Base-by-base conservation (phyloP, 2,797 vertebrate species). In the Sebastes glaucus region DNA sequence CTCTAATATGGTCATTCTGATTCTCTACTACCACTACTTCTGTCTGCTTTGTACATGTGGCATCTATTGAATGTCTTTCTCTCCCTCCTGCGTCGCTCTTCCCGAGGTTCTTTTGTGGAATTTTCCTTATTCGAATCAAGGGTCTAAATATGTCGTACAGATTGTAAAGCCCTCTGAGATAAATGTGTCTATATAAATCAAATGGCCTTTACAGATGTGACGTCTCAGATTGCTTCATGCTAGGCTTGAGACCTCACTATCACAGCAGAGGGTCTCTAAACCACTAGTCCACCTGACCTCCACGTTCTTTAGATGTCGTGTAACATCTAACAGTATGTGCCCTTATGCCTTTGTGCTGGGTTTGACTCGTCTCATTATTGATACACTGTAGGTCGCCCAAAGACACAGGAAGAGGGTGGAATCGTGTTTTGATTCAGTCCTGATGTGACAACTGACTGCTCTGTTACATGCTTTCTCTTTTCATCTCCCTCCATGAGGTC, bases 361-460 rank as follows among this genome's bases (percentile, higher is more conserved):
- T 71, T 70, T 81, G 76, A 67, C 77, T 46, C 5, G 30, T 69
- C 76, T 89, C 72, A 81, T 88, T 82, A 84, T 62, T 65, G 71
- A 71, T 71, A 27, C 56, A 23, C 59, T 52, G 30, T 28, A 52
- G 65, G 6, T 55, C 78, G 70, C 49, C 67, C 60, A 62, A 52
- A 78, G 82, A 66, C 61, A 66, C 61, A 25, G 52, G 65, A 71
- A 74, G 69, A 74, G 4, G 28, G n/a, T 68, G 35, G 38, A 75
- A 87, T 28, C 53, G 68, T 33, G 63, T 81, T 85, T 62, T 82
- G 60, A 82, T 84, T 79, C 55, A 55, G 52, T 23, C 13, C 27
- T 67, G 35, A 62, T 30, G 56, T 78, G 61, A 84, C 73, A 77
- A 64, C 27, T 56, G 38, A 66, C 63, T 77, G 53, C 57, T 64